These are phyloP conservation scores for Brachynemurus nebulosus DNA, from an alignment of 2,888 invertebrate genomes.

Conservation along the genomic window DNA sequence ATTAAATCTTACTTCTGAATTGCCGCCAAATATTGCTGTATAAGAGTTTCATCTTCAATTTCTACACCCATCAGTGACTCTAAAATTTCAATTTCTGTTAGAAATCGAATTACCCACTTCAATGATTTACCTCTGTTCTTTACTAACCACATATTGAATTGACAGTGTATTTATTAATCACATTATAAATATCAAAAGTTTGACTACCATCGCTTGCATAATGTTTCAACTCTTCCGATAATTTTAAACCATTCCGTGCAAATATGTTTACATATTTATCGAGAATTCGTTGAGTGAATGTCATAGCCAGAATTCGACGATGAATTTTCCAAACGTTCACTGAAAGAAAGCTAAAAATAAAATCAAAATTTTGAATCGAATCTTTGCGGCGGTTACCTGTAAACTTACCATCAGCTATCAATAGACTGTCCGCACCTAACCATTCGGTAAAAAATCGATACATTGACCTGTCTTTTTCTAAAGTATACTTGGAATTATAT, in stretches of 20 bases:
- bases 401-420: conserved; percentile 4
- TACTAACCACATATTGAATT: conserved; percentile 5
- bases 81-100: background rate
- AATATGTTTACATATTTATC: conserved; percentile 5
- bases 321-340: conserved; percentile 5
- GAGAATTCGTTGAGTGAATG: conserved; percentile 3
- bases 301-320: conserved; percentile 1
- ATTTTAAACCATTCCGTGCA: background rate
- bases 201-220: background rate
- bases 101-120: background rate
- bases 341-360: background rate
- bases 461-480: background rate
- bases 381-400: too few relatives aligned
- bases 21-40: background rate
- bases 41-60: background rate
- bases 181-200: conserved; percentile 1
- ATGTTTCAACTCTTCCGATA: background rate
- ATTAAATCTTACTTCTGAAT: conserved; percentile 2
- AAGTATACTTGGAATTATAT: conserved; percentile 1
- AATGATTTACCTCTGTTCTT: background rate
- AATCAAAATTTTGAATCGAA: too few relatives aligned
- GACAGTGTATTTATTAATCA: conserved; percentile 1
- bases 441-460: background rate
- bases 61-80: conserved; percentile 1
- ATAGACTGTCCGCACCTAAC: conserved; percentile 2